Conservation (phyloP, 2,888 invertebrate species). For the Mythimna impura region DNA sequence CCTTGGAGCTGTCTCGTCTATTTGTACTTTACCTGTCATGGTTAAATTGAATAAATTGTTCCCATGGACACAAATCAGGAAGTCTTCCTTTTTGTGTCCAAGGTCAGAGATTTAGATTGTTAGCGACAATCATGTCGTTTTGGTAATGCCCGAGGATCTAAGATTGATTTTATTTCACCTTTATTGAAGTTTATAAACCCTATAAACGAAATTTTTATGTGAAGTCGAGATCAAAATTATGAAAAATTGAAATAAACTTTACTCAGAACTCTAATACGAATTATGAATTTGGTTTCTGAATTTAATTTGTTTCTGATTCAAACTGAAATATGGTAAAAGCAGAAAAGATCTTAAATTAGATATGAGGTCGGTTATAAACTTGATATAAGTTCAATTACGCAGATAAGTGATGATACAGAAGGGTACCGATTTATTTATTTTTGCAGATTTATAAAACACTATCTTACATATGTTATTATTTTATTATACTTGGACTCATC, state of each 20-base stretch:
- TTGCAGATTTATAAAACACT: background rate
- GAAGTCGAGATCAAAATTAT: background rate
- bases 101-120: slow-evolving; percentile 6
- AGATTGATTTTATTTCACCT: background rate
- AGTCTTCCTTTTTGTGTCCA: slow-evolving; percentile 11
- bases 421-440: too few species aligned
- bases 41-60: slow-evolving; percentile 12
- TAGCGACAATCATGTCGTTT: background rate
- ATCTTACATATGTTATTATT: background rate
- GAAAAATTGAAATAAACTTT: background rate
- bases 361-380: background rate
- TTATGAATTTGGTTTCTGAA: background rate
- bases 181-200: background rate
- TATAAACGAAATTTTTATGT: background rate
- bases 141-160: background rate
- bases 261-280: background rate
- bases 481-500: too few species aligned
- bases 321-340: background rate
- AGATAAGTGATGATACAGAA: too few species aligned
- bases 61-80: background rate
- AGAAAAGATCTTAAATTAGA: background rate
- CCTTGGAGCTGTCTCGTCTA: background rate
- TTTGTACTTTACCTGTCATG: background rate
- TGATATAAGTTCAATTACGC: background rate
- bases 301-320: too few species aligned